Evolutionary conservation across 2,113 vertebrate genomes (phyloP).

Genomic region (Sphyrna mokarran): DNA sequence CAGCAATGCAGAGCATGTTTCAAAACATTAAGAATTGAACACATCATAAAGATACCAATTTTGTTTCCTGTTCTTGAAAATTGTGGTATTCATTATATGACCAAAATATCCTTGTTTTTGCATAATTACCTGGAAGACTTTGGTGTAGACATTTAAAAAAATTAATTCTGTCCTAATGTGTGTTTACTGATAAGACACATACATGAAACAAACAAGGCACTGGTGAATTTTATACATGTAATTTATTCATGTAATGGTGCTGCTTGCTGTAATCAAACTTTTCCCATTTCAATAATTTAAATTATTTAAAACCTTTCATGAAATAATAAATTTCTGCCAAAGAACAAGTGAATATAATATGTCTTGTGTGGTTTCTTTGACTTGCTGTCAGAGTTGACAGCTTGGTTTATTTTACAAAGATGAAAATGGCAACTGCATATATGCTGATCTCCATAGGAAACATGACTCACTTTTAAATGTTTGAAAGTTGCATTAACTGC

Average conservation of each 20-base stretch:
- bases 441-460: not conserved
- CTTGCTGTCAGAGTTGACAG: not conserved
- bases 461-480: not conserved
- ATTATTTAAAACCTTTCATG: not conserved
- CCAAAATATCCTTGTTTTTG: not conserved
- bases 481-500: not conserved
- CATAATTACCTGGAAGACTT: not conserved
- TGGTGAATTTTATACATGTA: not conserved
- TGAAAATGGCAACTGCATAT: not conserved
- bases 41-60: not conserved
- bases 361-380: not conserved
- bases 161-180: not conserved
- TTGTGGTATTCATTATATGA: not conserved
- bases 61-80: not conserved
- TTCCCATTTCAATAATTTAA: not conserved
- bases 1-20: not conserved
- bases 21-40: not conserved
- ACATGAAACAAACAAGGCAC: not conserved
- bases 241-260: not conserved
- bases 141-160: not conserved
- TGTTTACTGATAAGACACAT: not conserved
- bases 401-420: not conserved
- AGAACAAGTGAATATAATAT: not conserved
- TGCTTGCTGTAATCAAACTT: not conserved
- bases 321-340: not conserved